phyloP scores from a whole-genome alignment of 2,113 vertebrate species.

The Chloropsis cyanopogon region DNA sequence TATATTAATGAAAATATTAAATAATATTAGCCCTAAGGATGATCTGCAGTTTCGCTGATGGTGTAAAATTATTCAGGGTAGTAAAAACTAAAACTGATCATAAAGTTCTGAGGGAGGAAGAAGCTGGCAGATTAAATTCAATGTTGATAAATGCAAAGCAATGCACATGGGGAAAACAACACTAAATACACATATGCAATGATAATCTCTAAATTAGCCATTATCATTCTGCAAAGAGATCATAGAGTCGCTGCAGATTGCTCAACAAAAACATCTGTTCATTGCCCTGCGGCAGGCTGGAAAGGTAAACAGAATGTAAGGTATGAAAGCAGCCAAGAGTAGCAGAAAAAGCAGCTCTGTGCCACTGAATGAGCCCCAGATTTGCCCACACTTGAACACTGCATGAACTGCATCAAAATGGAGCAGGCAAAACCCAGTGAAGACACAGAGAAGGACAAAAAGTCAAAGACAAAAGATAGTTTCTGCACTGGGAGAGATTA shows the following conservation, averaged over 20 bases:
- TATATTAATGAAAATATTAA: constrained; percentile 55
- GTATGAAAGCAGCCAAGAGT: background rate
- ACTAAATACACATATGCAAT: constrained; percentile 54
- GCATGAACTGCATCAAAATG: background rate
- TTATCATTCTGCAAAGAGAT: constrained; percentile 60
- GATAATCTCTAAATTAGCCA: constrained; percentile 59
- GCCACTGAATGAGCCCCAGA: background rate
- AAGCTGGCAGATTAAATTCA: constrained; percentile 52
- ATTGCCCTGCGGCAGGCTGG: background rate
- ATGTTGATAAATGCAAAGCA: constrained; percentile 47
- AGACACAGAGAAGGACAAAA: background rate
- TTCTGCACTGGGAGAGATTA: background rate
- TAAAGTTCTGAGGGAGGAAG: constrained; percentile 34
- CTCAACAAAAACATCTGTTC: constrained; percentile 54
- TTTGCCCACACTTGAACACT: background rate
- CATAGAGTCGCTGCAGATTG: constrained; percentile 26
- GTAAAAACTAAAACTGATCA: constrained; percentile 31
- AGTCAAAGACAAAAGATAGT: background rate
- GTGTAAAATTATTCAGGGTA: constrained; percentile 19
- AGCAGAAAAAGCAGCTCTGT: background rate
- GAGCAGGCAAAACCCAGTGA: background rate
- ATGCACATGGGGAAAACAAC: constrained; percentile 51
- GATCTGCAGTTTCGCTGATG: constrained; percentile 1
- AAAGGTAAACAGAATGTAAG: constrained; percentile 48
- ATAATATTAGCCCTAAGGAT: constrained; percentile 23